Evolutionary conservation across 2,888 invertebrate species (phyloP).

Genomic region (Homarus gammarus): DNA sequence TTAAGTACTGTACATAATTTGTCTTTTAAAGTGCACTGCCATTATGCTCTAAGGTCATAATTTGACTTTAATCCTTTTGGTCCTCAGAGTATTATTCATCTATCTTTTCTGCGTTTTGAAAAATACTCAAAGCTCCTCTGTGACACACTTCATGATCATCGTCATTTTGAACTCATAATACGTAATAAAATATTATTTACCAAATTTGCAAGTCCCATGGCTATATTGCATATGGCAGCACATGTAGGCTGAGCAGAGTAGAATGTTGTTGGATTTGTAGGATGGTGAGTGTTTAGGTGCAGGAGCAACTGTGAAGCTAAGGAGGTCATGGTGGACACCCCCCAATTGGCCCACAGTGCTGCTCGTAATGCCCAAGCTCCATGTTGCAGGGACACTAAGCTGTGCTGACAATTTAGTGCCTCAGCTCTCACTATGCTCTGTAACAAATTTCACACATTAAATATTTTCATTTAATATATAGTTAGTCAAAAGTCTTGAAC

Average conservation of each 20-base stretch:
- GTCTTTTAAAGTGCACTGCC: too few species aligned
- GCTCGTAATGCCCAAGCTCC: slow-evolving; percentile 83
- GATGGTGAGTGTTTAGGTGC: slow-evolving; percentile 86
- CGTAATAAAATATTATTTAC: too few species aligned
- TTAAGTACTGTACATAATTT: too few species aligned
- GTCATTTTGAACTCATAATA: too few species aligned
- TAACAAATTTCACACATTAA: neutral
- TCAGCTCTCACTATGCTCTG: slow-evolving; percentile 59
- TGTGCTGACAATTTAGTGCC: slow-evolving; percentile 59
- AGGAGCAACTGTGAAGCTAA: slow-evolving; percentile 89
- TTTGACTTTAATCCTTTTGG: too few species aligned
- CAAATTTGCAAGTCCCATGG: slow-evolving; percentile 81
- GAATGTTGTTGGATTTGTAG: slow-evolving; percentile 78
- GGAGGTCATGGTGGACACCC: slow-evolving; percentile 90
- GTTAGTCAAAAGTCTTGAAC: too few species aligned
- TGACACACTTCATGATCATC: too few species aligned
- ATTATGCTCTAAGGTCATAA: too few species aligned
- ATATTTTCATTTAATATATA: too few species aligned
- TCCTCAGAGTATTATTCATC: too few species aligned
- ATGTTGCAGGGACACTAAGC: slow-evolving; percentile 65
- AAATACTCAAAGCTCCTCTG: too few species aligned
- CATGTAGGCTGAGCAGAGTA: slow-evolving; percentile 86
- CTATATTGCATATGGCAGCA: slow-evolving; percentile 85
- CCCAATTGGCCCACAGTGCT: slow-evolving; percentile 92
- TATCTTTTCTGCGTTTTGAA: too few species aligned